Percentiles rank a stretch among this genome's conserved stretches.
Evolutionary conservation across 2,113 vertebrate genomes (phyloP).

Genomic region (Ariopsis seemanni): DNA sequence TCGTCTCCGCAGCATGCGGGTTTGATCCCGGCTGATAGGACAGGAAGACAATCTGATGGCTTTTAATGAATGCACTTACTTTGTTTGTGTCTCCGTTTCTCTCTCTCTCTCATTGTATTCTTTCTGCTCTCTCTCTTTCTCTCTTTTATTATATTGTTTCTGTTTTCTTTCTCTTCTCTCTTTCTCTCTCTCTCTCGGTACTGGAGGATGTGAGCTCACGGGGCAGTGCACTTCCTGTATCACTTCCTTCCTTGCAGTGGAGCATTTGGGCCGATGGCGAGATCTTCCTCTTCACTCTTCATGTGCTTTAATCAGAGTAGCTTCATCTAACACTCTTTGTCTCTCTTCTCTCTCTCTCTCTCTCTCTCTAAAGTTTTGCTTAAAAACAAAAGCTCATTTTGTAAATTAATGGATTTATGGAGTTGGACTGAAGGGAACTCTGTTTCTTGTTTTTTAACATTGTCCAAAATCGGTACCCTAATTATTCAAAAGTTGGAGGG

Average conservation of each 20-base stretch:
- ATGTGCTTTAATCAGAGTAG: slow-evolving; percentile 43
- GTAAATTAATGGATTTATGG: slow-evolving; percentile 41
- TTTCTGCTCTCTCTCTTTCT: neutral
- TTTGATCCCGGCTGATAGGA: slow-evolving; percentile 93
- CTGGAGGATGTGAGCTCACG: slow-evolving; percentile 47
- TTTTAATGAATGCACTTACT: slow-evolving; percentile 90
- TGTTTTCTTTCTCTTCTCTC: neutral
- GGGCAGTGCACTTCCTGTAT: slow-evolving; percentile 31
- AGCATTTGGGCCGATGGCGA: slow-evolving; percentile 24
- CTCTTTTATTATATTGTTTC: slow-evolving; percentile 41
- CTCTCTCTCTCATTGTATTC: slow-evolving; percentile 49
- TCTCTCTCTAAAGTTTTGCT: neutral
- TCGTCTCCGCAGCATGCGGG: slow-evolving; percentile 81
- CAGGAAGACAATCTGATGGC: slow-evolving; percentile 83
- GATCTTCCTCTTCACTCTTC: slow-evolving; percentile 38
- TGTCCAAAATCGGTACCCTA: slow-evolving; percentile 7
- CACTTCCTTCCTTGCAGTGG: slow-evolving; percentile 27
- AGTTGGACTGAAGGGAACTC: slow-evolving; percentile 31
- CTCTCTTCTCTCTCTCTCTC: neutral
- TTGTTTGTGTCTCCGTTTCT: slow-evolving; percentile 62
- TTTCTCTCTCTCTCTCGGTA: slow-evolving; percentile 36
- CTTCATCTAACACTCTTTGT: slow-evolving; percentile 18
- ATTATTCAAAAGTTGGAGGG: slow-evolving; percentile 12
- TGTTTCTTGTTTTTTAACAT: neutral
- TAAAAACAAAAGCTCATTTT: slow-evolving; percentile 43